Conservation (phyloP, 2,888 invertebrate species). For the Lasioglossum calceatum region DNA sequence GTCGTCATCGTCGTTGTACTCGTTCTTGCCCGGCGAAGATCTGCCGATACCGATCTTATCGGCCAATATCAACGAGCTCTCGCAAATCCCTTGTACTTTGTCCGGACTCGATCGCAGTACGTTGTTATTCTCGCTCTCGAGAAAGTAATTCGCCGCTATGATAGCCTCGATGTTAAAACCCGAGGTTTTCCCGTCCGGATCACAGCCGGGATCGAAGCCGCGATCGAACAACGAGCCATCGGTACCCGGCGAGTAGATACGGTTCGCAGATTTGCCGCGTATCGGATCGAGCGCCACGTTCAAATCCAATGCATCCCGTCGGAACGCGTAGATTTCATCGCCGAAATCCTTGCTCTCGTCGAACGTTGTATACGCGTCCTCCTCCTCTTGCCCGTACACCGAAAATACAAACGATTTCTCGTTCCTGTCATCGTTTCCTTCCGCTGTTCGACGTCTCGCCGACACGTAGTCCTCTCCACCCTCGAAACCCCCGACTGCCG, state of each 20-base stretch:
- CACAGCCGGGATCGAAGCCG: background rate
- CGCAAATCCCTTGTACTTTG: slow-evolving; percentile 27
- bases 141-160: slow-evolving; percentile 76
- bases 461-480: slow-evolving; percentile 3
- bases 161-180: slow-evolving; percentile 76
- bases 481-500: background rate
- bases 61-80: background rate
- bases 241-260: slow-evolving; percentile 22
- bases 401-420: background rate
- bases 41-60: background rate
- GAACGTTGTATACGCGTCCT: slow-evolving; percentile 52
- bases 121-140: slow-evolving; percentile 80
- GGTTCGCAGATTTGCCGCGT: slow-evolving; percentile 13
- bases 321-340: slow-evolving; percentile 72
- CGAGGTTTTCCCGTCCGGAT: slow-evolving; percentile 46
- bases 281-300: slow-evolving; percentile 24
- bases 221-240: slow-evolving; percentile 44
- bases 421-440: background rate
- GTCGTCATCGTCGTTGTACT: background rate
- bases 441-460: background rate
- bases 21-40: background rate
- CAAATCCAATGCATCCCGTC: slow-evolving; percentile 40
- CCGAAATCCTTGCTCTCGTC: slow-evolving; percentile 53
- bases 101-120: slow-evolving; percentile 54
- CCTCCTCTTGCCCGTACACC: slow-evolving; percentile 28